Percentiles rank a stretch among this genome's conserved stretches.
Conservation (phyloP, 37 sponge, comb jelly and placozoan species). For the Cliona cf. orientalis region DNA sequence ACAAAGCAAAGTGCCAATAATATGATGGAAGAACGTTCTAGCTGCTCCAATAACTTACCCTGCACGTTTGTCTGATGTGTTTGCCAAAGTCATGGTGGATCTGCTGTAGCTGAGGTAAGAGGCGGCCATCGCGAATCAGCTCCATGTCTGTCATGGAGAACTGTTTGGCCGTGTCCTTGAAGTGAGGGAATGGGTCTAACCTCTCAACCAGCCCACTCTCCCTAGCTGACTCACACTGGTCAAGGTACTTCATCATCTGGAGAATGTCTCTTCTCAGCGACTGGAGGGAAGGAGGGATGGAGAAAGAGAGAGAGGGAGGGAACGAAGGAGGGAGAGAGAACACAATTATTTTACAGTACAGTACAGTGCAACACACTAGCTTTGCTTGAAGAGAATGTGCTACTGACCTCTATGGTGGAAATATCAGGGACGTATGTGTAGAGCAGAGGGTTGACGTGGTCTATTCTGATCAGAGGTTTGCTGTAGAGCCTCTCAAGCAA, state of each 20-base stretch:
- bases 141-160: slow-evolving; percentile 80
- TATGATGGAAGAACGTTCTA: too few species aligned
- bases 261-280: slow-evolving; percentile 68
- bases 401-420: slow-evolving; percentile 42
- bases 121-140: slow-evolving; percentile 56
- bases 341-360: not conserved
- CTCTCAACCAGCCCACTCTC: slow-evolving; percentile 56
- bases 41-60: slow-evolving; percentile 26
- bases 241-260: slow-evolving; percentile 77
- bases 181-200: slow-evolving; percentile 32
- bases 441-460: slow-evolving; percentile 49
- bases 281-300: slow-evolving; percentile 8
- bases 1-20: too few species aligned
- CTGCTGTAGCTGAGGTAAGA: slow-evolving; percentile 63
- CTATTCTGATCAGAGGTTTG: slow-evolving; percentile 42
- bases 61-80: slow-evolving; percentile 76
- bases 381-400: too few species aligned
- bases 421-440: slow-evolving; percentile 74
- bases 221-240: slow-evolving; percentile 66
- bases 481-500: slow-evolving; percentile 30
- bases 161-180: slow-evolving; percentile 67
- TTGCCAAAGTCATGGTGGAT: slow-evolving; percentile 51
- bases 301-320: slow-evolving; percentile 6
- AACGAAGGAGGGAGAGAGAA: not conserved
- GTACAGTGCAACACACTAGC: not conserved